Base-by-base conservation (phyloP, 2,113 vertebrate genomes). In the Dolichotis patagonum region DNA sequence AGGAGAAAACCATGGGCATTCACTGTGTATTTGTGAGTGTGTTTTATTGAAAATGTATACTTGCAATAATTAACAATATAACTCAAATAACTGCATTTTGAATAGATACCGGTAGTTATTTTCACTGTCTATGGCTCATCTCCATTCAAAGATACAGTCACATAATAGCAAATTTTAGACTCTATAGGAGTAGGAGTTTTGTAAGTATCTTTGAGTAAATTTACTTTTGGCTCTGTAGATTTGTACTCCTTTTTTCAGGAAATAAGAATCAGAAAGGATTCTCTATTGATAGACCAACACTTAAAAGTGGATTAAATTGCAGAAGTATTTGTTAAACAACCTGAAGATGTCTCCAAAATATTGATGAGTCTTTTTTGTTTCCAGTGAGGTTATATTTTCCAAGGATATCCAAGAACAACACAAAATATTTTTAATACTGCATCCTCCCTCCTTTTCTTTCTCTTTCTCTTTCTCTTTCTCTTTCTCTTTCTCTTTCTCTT, bases 321-420 rank as follows among this genome's bases (percentile, higher is more conserved):
- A 91, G 58, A 93, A 88, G 43, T 92, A n/a, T 62, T 87, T 65
- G 62, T 75, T 58, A 69, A 85, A 35, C 22, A 56, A 11, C 19
- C 43, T 89, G 12, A 38, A 30, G 13, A 56, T 46, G 62, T 84
- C 84, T 84, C 30, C 28, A 62, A 71, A 90, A 63, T 17, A 43
- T 32, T 60, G 38, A 58, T 26, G 17, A 28, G 17, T 71, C 38
- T 62, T 38, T 85, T 89, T 58, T 77, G 28, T 24, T 86, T 92
- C 88, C 54, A 83, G 4, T n/a, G 38, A 77, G 32, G 63, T 97
- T 75, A 87, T 67, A 52, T 84, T 92, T 92, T 75, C 60, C 41
- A 30, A 95, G 81, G 41, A 84, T 88, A 78, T 38, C 13, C 22
- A 89, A 82, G 26, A n/a, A n/a, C n/a, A 85, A 81, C 0, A 41